Conservation (phyloP, 2,113 vertebrate species). For the Agapornis roseicollis region DNA sequence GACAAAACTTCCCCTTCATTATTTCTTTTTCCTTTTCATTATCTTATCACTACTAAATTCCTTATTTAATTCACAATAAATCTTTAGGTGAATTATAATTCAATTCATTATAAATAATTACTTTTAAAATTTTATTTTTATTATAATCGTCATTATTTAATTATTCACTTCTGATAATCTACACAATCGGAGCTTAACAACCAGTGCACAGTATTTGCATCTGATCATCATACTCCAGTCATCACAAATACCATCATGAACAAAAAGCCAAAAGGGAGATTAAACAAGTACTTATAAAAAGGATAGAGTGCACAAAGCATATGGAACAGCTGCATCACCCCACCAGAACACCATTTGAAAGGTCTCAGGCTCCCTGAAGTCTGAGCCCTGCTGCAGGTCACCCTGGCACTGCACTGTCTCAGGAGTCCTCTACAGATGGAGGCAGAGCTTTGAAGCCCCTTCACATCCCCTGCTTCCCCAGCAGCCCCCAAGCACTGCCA, state of each 20-base stretch:
- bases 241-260: background rate
- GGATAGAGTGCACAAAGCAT: background rate
- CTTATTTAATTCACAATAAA: background rate
- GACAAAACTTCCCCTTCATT: background rate
- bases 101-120: background rate
- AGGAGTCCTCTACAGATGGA: background rate
- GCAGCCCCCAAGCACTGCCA: background rate
- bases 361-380: background rate
- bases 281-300: background rate
- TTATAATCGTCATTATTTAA: background rate
- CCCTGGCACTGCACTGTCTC: background rate
- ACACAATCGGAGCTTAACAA: background rate
- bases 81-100: background rate
- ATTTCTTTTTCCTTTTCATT: background rate
- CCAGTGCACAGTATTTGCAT: background rate
- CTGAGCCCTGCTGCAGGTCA: background rate
- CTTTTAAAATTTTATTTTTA: background rate
- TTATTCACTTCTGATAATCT: background rate
- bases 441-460: background rate
- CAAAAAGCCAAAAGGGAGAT: background rate
- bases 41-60: background rate
- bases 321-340: background rate
- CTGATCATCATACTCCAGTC: background rate
- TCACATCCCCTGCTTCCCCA: background rate
- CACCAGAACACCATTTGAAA: rapidly evolving